Evolutionary conservation across 2,113 vertebrate species (phyloP).

Genomic region (cat (Felis catus)): F.catus_Fca126_mat1.0 CM031428.1:47458501-47459000

Average conservation of each 20-base stretch:
- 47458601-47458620: background rate
- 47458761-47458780: no score
- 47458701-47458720: no score
- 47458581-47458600: background rate
- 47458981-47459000: background rate
- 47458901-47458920: background rate
- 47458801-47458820: background rate
- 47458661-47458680: no score
- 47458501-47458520: background rate
- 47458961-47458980: background rate
- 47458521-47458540: background rate
- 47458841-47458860: background rate
- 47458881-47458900: background rate
- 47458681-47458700: no score
- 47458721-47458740: no score
- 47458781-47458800: no score
- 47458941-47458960: constrained; percentile 2
- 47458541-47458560: background rate
- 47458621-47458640: no score
- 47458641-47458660: no score
- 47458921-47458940: background rate
- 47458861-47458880: background rate
- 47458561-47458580: background rate
- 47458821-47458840: background rate
- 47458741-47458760: no score